Evolutionary conservation across 1,140 invertebrate species (phyloP).

Genomic region (Paracyclopina nana): DNA sequence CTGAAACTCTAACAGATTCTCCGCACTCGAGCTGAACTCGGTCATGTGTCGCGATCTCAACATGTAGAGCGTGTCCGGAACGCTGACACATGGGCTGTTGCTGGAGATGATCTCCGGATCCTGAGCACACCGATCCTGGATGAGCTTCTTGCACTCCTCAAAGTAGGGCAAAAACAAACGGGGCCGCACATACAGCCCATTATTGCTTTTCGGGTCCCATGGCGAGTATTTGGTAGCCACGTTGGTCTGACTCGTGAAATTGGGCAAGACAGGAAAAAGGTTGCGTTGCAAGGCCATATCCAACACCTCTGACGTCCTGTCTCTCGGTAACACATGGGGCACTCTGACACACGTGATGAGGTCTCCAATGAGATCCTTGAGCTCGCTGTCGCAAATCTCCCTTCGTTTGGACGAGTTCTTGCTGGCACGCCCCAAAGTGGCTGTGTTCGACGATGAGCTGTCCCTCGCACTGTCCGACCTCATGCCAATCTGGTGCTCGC

Average conservation of each 20-base stretch:
- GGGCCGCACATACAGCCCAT: neutral
- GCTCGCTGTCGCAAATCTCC: neutral
- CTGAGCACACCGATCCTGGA: no score
- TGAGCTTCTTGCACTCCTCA: constrained; percentile 9
- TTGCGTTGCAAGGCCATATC: neutral
- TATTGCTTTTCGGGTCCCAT: neutral
- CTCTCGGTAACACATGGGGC: neutral
- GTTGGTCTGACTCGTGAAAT: neutral
- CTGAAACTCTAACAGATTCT: no score
- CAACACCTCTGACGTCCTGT: neutral
- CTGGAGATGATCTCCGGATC: no score
- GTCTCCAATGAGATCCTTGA: neutral
- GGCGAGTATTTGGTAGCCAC: neutral
- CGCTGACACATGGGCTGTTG: no score
- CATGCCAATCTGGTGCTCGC: no score
- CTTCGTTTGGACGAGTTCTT: neutral
- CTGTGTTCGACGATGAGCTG: no score
- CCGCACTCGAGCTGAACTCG: no score
- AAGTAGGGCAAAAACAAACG: neutral
- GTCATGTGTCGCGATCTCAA: no score
- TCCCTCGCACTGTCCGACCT: no score
- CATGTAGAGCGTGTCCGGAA: no score
- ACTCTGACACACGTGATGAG: neutral
- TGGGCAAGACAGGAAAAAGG: neutral
- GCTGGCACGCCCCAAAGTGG: neutral